phyloP scores from a whole-genome alignment of 2,113 vertebrate species.

The Pluvialis apricaria region DNA sequence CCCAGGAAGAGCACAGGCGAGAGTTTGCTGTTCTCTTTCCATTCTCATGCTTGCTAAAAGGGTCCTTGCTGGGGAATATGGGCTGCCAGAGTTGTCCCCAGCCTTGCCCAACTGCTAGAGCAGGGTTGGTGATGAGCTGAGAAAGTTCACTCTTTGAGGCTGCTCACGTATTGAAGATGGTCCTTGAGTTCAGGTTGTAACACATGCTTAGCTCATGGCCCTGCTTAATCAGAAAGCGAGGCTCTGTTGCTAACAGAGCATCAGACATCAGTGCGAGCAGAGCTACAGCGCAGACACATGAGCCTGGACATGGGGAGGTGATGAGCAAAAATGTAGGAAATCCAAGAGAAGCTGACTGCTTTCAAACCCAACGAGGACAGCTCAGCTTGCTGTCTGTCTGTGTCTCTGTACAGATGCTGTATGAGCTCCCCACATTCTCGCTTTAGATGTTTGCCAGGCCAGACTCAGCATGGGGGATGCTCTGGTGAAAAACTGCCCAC shows the following conservation, averaged over 20 bases:
- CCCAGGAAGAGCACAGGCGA: not conserved
- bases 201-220: not conserved
- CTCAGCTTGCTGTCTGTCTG: not conserved
- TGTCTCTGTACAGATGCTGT: not conserved
- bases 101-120: not conserved
- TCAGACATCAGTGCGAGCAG: not conserved
- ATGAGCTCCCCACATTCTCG: not conserved
- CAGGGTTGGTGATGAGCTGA: not conserved
- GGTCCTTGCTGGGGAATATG: not conserved
- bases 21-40: not conserved
- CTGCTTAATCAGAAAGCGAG: not conserved
- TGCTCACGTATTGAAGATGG: not conserved
- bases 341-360: not conserved
- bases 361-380: not conserved
- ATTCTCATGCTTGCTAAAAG: not conserved
- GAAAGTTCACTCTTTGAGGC: not conserved
- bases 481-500: not conserved
- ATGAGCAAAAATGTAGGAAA: not conserved
- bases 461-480: too few species aligned
- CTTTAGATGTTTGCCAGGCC: not conserved
- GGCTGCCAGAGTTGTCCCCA: not conserved
- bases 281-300: not conserved
- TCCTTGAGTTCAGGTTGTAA: not conserved
- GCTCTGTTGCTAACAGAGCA: not conserved
- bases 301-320: not conserved